A percentile compares a stretch with the other conserved stretches of the same genome.
Evolutionary conservation across 2,797 vertebrate species (phyloP).

Genomic region (Pterois miles): DNA sequence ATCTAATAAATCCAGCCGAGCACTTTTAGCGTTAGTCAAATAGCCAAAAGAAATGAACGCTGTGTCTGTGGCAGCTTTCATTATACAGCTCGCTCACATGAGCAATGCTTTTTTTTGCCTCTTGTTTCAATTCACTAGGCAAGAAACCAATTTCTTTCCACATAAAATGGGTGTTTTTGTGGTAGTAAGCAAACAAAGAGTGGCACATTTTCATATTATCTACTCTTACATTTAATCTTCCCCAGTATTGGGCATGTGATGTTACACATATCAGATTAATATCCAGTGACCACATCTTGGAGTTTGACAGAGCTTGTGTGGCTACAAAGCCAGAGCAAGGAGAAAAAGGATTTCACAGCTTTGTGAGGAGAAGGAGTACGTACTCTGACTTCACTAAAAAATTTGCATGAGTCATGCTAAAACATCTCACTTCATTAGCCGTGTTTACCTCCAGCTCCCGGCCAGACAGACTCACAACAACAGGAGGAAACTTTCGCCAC

Average conservation of each 20-base stretch:
- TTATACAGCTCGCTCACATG: slow-evolving; percentile 34
- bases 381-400: slow-evolving; percentile 58
- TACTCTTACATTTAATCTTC: slow-evolving; percentile 4
- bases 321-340: slow-evolving; percentile 27
- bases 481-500: slow-evolving; percentile 47
- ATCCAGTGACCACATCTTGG: slow-evolving; percentile 28
- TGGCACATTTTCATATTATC: slow-evolving; percentile 4
- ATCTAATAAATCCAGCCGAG: slow-evolving; percentile 50
- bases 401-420: slow-evolving; percentile 63
- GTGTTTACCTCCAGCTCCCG: slow-evolving; percentile 60
- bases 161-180: background rate
- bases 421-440: slow-evolving; percentile 66
- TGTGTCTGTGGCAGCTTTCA: slow-evolving; percentile 32
- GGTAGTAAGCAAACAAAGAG: slow-evolving; percentile 22
- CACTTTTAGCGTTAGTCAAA: slow-evolving; percentile 34
- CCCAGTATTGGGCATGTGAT: background rate
- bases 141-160: slow-evolving; percentile 20
- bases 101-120: slow-evolving; percentile 13
- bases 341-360: slow-evolving; percentile 52
- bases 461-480: slow-evolving; percentile 55
- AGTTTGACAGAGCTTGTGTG: slow-evolving; percentile 11
- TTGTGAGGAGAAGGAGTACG: slow-evolving; percentile 35
- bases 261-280: slow-evolving; percentile 30
- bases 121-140: slow-evolving; percentile 12
- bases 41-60: slow-evolving; percentile 53